Conservation (phyloP, 2,888 invertebrate genomes). For the Trichogramma evanescens region DNA sequence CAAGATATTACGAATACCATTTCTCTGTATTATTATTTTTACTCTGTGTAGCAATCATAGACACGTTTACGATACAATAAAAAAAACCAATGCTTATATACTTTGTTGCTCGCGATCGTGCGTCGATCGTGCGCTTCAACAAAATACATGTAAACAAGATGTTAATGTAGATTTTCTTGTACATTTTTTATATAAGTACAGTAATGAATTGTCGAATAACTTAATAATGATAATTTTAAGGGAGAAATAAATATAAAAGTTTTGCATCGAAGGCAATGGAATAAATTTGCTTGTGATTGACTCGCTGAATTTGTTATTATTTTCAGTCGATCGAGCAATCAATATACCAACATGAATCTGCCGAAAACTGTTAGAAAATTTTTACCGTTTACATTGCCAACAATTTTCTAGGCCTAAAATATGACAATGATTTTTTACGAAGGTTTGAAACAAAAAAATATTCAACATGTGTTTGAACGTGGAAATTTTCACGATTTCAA, state of each 20-base stretch:
- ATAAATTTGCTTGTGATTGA: too few species aligned
- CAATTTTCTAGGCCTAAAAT: constrained; percentile 6
- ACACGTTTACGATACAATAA: not conserved
- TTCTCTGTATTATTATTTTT: constrained; percentile 16
- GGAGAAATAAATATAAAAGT: not conserved
- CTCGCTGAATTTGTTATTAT: too few species aligned
- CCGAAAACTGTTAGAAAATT: not conserved
- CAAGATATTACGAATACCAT: not conserved
- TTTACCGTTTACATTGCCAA: constrained; percentile 15
- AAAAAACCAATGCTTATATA: not conserved
- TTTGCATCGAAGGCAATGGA: not conserved
- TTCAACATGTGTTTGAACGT: not conserved
- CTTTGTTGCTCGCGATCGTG: constrained; percentile 22
- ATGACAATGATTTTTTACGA: not conserved
- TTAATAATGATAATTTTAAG: constrained; percentile 12
- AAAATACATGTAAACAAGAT: constrained; percentile 32
- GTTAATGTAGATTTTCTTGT: constrained; percentile 46
- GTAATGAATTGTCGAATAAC: constrained; percentile 14
- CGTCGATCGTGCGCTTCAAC: constrained; percentile 29
- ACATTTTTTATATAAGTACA: constrained; percentile 39
- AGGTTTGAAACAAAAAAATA: not conserved
- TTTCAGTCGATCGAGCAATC: too few species aligned
- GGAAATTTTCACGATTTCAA: too few species aligned
- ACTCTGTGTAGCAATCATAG: constrained; percentile 12
- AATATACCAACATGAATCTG: not conserved